Conservation (phyloP, 2,113 vertebrate genomes). For the Sardina pilchardus region DNA sequence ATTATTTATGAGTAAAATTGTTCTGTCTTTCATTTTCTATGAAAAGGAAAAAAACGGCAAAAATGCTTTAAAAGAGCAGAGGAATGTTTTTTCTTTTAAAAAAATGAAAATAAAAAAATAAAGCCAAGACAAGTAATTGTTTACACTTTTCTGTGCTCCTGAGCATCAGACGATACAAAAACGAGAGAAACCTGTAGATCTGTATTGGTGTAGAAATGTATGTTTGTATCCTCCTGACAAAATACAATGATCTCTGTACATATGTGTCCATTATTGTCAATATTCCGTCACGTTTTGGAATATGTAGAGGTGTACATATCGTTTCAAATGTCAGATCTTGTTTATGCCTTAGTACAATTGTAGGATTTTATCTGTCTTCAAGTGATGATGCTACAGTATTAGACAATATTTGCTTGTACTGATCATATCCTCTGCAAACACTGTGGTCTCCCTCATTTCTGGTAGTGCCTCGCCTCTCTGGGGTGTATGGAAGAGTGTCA, state of each 20-base stretch:
- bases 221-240: conserved; percentile 84
- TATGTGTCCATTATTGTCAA: conserved; percentile 90
- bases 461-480: conserved; percentile 89
- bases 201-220: conserved; percentile 78
- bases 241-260: conserved; percentile 75
- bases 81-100: conserved; percentile 84
- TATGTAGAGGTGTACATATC: conserved; percentile 91
- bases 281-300: conserved; percentile 77
- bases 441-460: conserved; percentile 85
- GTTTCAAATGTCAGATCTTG: conserved; percentile 73
- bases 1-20: conserved; percentile 93
- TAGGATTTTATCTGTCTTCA: conserved; percentile 84
- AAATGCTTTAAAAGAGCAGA: conserved; percentile 84
- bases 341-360: conserved; percentile 84
- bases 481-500: conserved; percentile 77
- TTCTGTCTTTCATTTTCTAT: conserved; percentile 90
- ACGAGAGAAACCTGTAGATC: conserved; percentile 76
- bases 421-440: conserved; percentile 85
- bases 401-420: conserved; percentile 81
- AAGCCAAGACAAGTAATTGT: conserved; percentile 66
- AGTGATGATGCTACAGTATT: conserved; percentile 64
- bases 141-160: conserved; percentile 85
- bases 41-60: conserved; percentile 77
- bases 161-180: conserved; percentile 76
- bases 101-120: conserved; percentile 62